Evolutionary conservation across 2,888 invertebrate species (phyloP), one percentile per base, ranked within the genome.

Genomic region (Acholoe squamosa): DNA sequence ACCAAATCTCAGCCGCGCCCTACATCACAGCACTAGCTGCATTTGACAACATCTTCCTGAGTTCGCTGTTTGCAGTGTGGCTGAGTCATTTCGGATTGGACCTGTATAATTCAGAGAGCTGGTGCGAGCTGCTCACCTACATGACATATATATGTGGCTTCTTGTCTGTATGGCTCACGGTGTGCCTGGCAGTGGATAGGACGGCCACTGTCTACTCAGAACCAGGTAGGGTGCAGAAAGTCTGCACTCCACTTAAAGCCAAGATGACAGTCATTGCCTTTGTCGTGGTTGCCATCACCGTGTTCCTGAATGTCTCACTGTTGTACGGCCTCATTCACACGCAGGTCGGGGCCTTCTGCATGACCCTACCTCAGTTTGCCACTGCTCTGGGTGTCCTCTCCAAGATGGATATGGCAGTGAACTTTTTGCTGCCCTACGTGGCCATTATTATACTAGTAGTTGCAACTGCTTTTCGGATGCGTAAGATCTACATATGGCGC

Each of bases 351-450:
- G 33, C 51, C 19, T 56, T 54, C 56, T 88, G 88, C 54, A 52
- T 56, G 7, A n/a, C 31, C 3, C 33, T 88, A n/a, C 88, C 88
- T 5, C 88, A 56, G 54, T 56, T 88, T 56, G 61, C 61, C 12
- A 0, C 54, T 22, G 61, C 22, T 25, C 34, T 88, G 3, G 16
- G n/a, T 52, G 56, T 88, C 14, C 56, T 88, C 14, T 34, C 56
- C 19, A 88, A 88, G n/a, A 52, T 56, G 56, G 88, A 88, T 56
- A 88, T 88, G 25, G 88, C 56, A 12, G 28, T 88, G n/a, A 88
- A 88, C 61, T 88, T 88, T 28, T 5, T 88, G n/a, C 54, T 88
- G 33, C 88, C 88, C 22, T 52, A 31, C 54, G 7, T 25, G 28
- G 33, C 28, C 54, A 31, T 52, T 0, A n/a, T 31, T 25, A 33